Base-by-base conservation (phyloP, 2,113 vertebrate species). In the Heterotilapia buettikoferi region DNA sequence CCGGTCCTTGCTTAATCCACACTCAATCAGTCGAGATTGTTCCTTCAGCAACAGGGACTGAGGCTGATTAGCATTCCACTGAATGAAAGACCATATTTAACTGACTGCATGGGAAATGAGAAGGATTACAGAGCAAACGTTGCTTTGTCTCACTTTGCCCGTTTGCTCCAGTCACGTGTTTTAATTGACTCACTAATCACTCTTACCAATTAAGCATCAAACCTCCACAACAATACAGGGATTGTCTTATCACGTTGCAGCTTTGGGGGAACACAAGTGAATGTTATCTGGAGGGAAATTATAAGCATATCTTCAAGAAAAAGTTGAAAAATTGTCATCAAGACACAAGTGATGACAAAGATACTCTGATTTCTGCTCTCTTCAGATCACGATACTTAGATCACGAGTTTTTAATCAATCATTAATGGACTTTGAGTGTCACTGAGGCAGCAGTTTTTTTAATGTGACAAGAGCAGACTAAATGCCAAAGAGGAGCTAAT, bases 21-120 rank as follows among this genome's bases (percentile, higher is more conserved):
- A 13, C 33, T 71, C 53, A 54, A 61, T 84, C 92, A 87, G 88
- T 5, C 45, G 84, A 89, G 89, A 59, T 38, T 18, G 82, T 82
- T 87, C 57, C 83, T 82, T 14, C 56, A 38, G 87, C 78, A 11
- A 3, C 89, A 18, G 68, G 57, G 26, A 26, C 59, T 5, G 45
- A 84, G 81, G 87, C 87, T 38, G 84, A 92, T 93, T 92, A 90
- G 73, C 91, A 86, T 90, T 88, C 87, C 85, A 2, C 59, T 11
- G 26, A 76, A 89, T 76, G 81, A 94, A 93, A 82, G 86, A 16
- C 16, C 80, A 19, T 2, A 16, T 92, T 81, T 53, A 57, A 86
- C 3, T 0, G 29, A 19, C 84, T 10, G 38, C 12, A 11, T 26
- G 33, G 26, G 76, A 80, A 91, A 80, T 9, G 63, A 86, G 80